Evolutionary conservation across 2,888 invertebrate genomes (phyloP).

Genomic region (Melanostoma scalare): DNA sequence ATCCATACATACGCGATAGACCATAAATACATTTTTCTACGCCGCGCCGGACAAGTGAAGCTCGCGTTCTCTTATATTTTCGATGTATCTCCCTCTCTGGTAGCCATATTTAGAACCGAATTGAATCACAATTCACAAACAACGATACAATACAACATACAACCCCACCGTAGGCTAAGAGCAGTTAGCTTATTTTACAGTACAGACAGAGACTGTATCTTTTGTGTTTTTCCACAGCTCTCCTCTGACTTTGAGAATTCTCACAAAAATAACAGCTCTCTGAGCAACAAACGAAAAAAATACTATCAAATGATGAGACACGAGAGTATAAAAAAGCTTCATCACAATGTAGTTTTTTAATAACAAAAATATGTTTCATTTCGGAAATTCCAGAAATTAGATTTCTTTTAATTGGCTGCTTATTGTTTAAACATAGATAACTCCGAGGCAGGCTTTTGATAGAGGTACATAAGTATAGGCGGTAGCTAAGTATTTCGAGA

Average conservation of each 20-base stretch:
- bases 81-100: slow-evolving; percentile 23
- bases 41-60: slow-evolving; percentile 12
- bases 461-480: no score
- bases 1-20: neutral
- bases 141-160: no score
- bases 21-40: slow-evolving; percentile 38
- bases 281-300: neutral
- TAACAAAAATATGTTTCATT: slow-evolving; percentile 14
- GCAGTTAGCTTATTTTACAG: no score
- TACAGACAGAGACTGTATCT: no score
- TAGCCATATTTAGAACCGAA: slow-evolving; percentile 19
- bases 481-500: no score
- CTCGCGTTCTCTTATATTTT: slow-evolving; percentile 37
- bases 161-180: no score
- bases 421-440: neutral
- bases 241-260: no score
- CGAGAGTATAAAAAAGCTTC: neutral
- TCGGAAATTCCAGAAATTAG: slow-evolving; percentile 20
- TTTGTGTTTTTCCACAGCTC: no score
- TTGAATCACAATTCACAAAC: neutral
- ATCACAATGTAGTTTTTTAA: slow-evolving; percentile 5
- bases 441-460: neutral
- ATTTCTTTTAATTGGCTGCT: neutral
- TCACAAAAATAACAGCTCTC: no score
- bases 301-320: neutral